Conservation (phyloP, 2,113 vertebrate genomes). For the Damaliscus lunatus region DNA sequence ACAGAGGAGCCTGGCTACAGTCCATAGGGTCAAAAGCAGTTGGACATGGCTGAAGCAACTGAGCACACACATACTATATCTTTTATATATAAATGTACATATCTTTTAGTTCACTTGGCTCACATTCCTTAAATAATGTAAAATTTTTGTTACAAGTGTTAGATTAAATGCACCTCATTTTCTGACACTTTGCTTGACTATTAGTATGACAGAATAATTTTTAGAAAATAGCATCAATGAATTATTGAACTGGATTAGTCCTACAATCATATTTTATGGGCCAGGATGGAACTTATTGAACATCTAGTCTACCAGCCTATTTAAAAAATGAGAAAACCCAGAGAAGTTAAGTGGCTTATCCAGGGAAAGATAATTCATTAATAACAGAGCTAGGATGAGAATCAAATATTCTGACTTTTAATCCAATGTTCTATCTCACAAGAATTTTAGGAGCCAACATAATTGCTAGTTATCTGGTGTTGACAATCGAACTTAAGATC, state of each 20-base stretch:
- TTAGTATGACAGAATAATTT: constrained; percentile 3
- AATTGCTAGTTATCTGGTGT: not conserved
- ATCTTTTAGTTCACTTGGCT: constrained; percentile 14
- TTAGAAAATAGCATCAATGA: constrained; percentile 41
- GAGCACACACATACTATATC: not conserved
- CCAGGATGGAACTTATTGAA: constrained; percentile 6
- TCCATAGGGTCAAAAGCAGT: not conserved
- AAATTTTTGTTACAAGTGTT: constrained; percentile 18
- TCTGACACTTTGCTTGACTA: constrained; percentile 7
- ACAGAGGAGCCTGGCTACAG: not conserved
- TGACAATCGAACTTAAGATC: not conserved
- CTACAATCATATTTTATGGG: constrained; percentile 36
- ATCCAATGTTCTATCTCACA: not conserved
- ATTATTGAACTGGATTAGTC: constrained; percentile 18
- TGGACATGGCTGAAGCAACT: not conserved
- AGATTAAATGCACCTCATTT: constrained; percentile 8
- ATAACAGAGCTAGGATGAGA: constrained; percentile 8
- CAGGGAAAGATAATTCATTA: constrained; percentile 46
- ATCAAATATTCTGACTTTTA: constrained; percentile 19
- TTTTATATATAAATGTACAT: not conserved
- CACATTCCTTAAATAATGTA: constrained; percentile 7
- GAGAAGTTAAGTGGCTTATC: constrained; percentile 18
- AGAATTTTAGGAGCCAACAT: not conserved
- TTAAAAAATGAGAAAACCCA: constrained; percentile 49
- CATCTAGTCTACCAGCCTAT: constrained; percentile 5